Evolutionary conservation across 1,140 invertebrate species (phyloP).

Genomic region (Chironomus tepperi): DNA sequence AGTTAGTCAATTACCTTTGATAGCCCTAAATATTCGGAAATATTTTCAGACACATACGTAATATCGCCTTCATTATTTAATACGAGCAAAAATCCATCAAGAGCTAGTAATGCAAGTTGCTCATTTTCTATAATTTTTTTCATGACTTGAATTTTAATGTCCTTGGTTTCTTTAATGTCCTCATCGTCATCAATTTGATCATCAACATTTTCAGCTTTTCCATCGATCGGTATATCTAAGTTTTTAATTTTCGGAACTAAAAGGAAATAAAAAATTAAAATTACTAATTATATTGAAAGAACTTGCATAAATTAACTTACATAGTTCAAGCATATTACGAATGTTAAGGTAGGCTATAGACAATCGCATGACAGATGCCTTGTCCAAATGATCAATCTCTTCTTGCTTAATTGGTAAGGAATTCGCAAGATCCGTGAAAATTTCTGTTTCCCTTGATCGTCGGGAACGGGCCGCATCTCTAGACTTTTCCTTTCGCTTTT

Average conservation of each 20-base stretch:
- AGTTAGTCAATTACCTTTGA: slow-evolving; percentile 58
- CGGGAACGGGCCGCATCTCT: slow-evolving; percentile 87
- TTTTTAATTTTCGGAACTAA: slow-evolving; percentile 40
- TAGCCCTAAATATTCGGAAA: slow-evolving; percentile 79
- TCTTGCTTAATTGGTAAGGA: slow-evolving; percentile 68
- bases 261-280: slow-evolving; percentile 31
- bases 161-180: not conserved
- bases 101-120: slow-evolving; percentile 46
- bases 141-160: not conserved
- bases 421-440: slow-evolving; percentile 78
- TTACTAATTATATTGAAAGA: not conserved
- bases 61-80: slow-evolving; percentile 82
- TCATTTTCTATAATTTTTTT: slow-evolving; percentile 31
- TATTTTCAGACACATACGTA: slow-evolving; percentile 84
- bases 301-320: slow-evolving; percentile 47
- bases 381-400: slow-evolving; percentile 80
- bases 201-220: slow-evolving; percentile 40
- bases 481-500: slow-evolving; percentile 94
- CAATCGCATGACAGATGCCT: slow-evolving; percentile 91
- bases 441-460: slow-evolving; percentile 87
- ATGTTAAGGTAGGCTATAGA: slow-evolving; percentile 83
- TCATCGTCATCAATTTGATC: slow-evolving; percentile 25
- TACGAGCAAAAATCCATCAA: slow-evolving; percentile 82
- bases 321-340: slow-evolving; percentile 66
- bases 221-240: slow-evolving; percentile 27